Conservation (phyloP, 1,140 invertebrate species). For the Heterodera carotae region DNA sequence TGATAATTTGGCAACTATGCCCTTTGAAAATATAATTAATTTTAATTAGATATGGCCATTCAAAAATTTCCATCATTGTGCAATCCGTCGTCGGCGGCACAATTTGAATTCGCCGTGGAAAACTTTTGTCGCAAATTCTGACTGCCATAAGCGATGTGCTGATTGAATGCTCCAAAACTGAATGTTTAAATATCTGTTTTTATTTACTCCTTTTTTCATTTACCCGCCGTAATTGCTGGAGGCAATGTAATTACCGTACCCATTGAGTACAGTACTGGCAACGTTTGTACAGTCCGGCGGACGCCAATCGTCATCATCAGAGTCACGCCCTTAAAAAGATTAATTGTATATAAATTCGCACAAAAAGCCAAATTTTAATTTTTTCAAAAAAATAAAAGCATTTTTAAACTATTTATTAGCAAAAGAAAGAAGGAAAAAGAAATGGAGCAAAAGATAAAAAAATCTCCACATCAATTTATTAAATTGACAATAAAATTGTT, state of each 20-base stretch:
- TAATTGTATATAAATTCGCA: too few relatives aligned
- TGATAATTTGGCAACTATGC: too few relatives aligned
- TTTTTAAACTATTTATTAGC: too few relatives aligned
- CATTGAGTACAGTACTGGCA: not conserved
- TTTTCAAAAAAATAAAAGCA: too few relatives aligned
- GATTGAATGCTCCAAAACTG: not conserved
- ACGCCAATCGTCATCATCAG: slow-evolving; percentile 48
- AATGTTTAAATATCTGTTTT: not conserved
- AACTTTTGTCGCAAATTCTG: not conserved
- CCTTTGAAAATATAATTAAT: too few relatives aligned
- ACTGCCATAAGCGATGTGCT: not conserved
- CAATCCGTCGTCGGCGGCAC: not conserved
- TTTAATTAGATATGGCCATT: not conserved
- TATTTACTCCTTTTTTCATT: too few relatives aligned
- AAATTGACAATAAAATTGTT: not conserved
- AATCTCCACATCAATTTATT: not conserved
- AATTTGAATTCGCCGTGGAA: not conserved
- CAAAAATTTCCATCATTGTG: not conserved
- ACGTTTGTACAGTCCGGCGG: slow-evolving; percentile 39
- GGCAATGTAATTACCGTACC: not conserved
- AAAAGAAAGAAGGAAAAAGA: too few relatives aligned
- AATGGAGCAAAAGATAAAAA: too few relatives aligned
- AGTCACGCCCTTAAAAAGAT: slow-evolving; percentile 27
- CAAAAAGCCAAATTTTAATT: too few relatives aligned
- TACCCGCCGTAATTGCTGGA: not conserved